Conservation (phyloP, 2,113 vertebrate genomes). For the Eubucco bourcierii region DNA sequence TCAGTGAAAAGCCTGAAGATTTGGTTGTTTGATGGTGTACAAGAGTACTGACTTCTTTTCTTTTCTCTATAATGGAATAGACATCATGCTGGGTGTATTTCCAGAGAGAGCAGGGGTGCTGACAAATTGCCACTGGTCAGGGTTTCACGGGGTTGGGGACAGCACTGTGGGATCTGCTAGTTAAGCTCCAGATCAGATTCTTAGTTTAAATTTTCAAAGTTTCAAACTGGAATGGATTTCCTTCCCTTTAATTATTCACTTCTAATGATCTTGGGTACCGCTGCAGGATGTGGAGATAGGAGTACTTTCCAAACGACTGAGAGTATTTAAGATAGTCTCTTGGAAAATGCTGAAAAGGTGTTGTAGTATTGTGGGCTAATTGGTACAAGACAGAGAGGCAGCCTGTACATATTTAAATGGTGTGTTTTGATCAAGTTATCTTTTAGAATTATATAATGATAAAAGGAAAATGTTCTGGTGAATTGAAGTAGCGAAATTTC, state of each 20-base stretch:
- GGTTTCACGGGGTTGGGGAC: fast-evolving
- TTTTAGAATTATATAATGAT: neutral
- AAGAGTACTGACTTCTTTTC: neutral
- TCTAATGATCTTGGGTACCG: neutral
- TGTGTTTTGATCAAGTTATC: constrained; percentile 7
- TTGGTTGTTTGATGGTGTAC: neutral
- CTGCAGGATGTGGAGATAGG: neutral
- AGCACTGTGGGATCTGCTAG: neutral
- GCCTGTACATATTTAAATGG: neutral
- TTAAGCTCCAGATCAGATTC: neutral
- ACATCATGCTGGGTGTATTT: neutral
- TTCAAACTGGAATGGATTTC: neutral
- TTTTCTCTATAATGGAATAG: fast-evolving
- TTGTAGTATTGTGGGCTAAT: neutral
- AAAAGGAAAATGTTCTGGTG: neutral
- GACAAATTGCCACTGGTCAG: neutral
- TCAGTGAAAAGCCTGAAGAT: neutral
- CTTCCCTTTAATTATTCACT: neutral
- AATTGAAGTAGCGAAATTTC: neutral
- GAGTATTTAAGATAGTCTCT: neutral
- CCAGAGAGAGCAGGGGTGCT: neutral
- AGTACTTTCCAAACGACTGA: neutral
- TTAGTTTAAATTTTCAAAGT: neutral
- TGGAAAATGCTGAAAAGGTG: neutral
- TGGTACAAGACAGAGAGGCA: neutral